Percentiles rank a stretch among this genome's conserved stretches.
Conservation (phyloP, 30 jellyfish, hydroid and myxozoan species). For the Rhopilema esculentum region DNA sequence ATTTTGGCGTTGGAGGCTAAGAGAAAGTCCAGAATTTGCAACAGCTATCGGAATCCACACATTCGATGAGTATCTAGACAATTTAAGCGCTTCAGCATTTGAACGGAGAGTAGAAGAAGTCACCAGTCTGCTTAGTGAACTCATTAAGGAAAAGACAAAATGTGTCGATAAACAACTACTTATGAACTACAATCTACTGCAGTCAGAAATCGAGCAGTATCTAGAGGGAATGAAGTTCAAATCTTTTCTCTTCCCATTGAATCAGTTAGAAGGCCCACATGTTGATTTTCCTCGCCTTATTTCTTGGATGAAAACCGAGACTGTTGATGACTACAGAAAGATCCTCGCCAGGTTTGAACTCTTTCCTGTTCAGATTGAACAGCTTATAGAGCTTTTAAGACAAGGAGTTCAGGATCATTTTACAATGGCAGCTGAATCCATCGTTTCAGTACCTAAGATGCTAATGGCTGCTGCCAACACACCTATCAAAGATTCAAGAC, state of each 20-base stretch:
- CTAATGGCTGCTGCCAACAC: constrained; percentile 15
- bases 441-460: constrained; percentile 63
- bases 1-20: constrained; percentile 92
- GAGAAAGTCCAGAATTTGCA: constrained; percentile 91
- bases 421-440: constrained; percentile 75
- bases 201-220: constrained; percentile 70
- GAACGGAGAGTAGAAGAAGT: constrained; percentile 62
- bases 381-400: constrained; percentile 48
- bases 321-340: constrained; percentile 57
- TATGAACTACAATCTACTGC: constrained; percentile 62
- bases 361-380: constrained; percentile 81
- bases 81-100: constrained; percentile 65
- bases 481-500: constrained; percentile 56
- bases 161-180: not conserved
- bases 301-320: constrained; percentile 89
- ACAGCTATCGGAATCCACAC: constrained; percentile 85
- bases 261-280: constrained; percentile 95
- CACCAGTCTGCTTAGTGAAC: constrained; percentile 23
- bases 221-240: constrained; percentile 65
- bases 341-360: constrained; percentile 62
- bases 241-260: constrained; percentile 78
- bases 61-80: constrained; percentile 74
- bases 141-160: not conserved
- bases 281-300: constrained; percentile 90
- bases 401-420: constrained; percentile 54